phyloP scores from a whole-genome alignment of 1,140 invertebrate genomes.

The Danaus plexippus region DNA sequence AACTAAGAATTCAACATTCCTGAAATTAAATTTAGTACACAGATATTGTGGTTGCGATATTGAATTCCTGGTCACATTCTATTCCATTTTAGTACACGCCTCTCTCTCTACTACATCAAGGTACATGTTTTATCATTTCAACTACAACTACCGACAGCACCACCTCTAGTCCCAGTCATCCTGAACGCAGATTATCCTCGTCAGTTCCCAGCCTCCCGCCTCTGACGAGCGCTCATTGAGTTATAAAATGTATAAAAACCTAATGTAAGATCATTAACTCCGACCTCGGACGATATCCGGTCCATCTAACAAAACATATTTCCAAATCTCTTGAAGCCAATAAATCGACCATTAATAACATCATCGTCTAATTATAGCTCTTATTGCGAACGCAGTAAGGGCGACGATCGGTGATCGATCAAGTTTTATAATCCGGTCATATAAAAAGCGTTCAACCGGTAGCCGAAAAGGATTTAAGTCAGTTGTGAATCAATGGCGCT shows the following conservation, averaged over 20 bases:
- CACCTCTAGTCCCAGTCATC: too few relatives aligned
- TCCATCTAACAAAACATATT: constrained; percentile 28
- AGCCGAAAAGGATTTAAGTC: constrained; percentile 60
- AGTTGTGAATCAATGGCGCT: constrained; percentile 45
- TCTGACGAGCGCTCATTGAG: too few relatives aligned
- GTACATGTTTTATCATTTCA: too few relatives aligned
- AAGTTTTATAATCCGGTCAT: constrained; percentile 36
- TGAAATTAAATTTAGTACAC: too few relatives aligned
- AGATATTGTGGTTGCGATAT: too few relatives aligned
- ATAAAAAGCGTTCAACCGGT: constrained; percentile 55
- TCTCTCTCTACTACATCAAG: too few relatives aligned
- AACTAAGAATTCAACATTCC: too few relatives aligned
- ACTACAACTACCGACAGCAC: too few relatives aligned
- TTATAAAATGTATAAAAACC: constrained; percentile 4
- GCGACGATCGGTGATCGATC: constrained; percentile 8
- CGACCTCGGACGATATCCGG: constrained; percentile 32
- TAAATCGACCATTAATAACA: constrained; percentile 58
- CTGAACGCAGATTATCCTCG: too few relatives aligned
- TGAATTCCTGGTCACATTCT: too few relatives aligned
- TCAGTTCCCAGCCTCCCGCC: too few relatives aligned
- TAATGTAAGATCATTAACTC: constrained; percentile 29
- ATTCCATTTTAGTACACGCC: too few relatives aligned
- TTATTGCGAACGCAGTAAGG: constrained; percentile 17
- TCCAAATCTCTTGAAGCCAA: constrained; percentile 40
- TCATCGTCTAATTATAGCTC: constrained; percentile 22